Evolutionary conservation across 1,140 invertebrate genomes (phyloP).

Genomic region (Drosophila sucinea): DNA sequence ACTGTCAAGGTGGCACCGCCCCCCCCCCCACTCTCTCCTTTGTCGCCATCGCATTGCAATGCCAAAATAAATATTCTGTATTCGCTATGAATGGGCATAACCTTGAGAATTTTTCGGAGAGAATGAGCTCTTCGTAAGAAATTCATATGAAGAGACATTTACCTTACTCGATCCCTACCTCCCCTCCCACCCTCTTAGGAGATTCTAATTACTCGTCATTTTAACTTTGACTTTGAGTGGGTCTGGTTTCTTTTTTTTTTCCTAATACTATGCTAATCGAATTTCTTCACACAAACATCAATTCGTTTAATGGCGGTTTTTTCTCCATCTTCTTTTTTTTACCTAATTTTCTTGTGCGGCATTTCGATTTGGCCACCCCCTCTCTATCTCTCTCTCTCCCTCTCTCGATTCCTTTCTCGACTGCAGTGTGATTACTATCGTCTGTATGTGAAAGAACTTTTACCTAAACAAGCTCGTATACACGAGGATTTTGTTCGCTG

Average conservation of each 20-base stretch:
- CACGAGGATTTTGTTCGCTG: conserved; percentile 17
- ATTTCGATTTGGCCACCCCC: conserved; percentile 5
- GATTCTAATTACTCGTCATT: conserved; percentile 8
- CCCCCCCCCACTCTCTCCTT: not conserved
- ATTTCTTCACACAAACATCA: conserved; percentile 7
- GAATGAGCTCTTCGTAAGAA: not conserved
- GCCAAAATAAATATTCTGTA: not conserved
- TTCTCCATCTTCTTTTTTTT: conserved; percentile 1
- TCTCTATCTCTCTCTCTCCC: not conserved
- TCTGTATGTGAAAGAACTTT: conserved; percentile 13
- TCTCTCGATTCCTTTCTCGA: conserved; percentile 1
- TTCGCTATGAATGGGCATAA: not conserved
- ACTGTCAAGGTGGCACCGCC: conserved; percentile 5
- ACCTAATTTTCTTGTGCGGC: conserved; percentile 24
- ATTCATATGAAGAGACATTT: not conserved
- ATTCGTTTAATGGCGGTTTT: conserved; percentile 3
- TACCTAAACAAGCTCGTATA: conserved; percentile 23
- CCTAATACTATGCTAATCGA: conserved; percentile 10
- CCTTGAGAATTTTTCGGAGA: not conserved
- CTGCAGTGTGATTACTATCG: conserved; percentile 18
- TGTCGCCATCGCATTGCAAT: not conserved
- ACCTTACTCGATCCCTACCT: not conserved
- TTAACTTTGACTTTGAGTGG: not conserved
- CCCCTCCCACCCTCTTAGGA: not conserved
- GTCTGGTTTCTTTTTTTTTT: not conserved